phyloP scores from a whole-genome alignment of 2,113 vertebrate genomes.

The Nesogale talazaci region DNA sequence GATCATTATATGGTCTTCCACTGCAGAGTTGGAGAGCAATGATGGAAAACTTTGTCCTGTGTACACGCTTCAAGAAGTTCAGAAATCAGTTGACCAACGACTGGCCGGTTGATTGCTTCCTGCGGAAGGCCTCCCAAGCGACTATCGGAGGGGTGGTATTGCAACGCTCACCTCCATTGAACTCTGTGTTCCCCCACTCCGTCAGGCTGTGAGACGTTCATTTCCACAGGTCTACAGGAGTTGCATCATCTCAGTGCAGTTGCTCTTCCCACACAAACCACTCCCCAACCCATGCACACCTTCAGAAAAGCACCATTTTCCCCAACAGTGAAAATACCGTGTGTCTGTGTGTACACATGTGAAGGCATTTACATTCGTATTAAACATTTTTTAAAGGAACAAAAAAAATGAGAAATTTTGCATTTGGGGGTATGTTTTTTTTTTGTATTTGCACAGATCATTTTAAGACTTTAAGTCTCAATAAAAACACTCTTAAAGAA shows the following conservation, averaged over 20 bases:
- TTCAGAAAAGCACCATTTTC: constrained; percentile 79
- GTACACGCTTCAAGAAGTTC: constrained; percentile 74
- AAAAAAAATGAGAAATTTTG: constrained; percentile 84
- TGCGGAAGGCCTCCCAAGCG: constrained; percentile 64
- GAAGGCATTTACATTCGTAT: constrained; percentile 35
- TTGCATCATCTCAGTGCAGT: constrained; percentile 67
- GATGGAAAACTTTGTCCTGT: constrained; percentile 84
- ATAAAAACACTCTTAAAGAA: constrained; percentile 85
- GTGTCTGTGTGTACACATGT: not conserved
- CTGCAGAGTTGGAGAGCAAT: constrained; percentile 83
- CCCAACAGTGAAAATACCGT: constrained; percentile 64
- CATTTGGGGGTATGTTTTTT: constrained; percentile 82
- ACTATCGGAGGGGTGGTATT: constrained; percentile 66
- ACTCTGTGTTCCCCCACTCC: constrained; percentile 76
- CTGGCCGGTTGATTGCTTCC: constrained; percentile 76
- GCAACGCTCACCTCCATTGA: constrained; percentile 68
- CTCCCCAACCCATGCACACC: not conserved
- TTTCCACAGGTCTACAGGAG: constrained; percentile 71
- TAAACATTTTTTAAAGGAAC: constrained; percentile 79
- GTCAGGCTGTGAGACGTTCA: constrained; percentile 74
- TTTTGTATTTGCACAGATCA: constrained; percentile 84
- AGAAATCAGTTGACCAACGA: constrained; percentile 82
- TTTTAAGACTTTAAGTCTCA: constrained; percentile 84
- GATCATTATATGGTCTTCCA: constrained; percentile 78
- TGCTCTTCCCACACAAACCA: not conserved